Conservation (phyloP, 2,888 invertebrate genomes). For the Hypsopygia costalis region DNA sequence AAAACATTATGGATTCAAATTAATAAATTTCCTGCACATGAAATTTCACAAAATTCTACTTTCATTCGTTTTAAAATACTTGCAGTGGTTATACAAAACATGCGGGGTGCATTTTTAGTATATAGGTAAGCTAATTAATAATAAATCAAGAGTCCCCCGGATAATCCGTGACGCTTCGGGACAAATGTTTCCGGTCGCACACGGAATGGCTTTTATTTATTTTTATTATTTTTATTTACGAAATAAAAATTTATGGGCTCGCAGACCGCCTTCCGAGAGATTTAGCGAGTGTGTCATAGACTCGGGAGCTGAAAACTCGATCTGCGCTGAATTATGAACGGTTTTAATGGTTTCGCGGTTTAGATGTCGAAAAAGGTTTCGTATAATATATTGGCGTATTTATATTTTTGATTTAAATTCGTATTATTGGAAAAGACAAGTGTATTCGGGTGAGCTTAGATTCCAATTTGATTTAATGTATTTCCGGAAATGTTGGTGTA, state of each 20-base stretch:
- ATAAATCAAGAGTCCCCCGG: constrained; percentile 70
- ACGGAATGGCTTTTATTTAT: constrained; percentile 64
- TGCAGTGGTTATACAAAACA: too few species aligned
- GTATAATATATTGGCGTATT: constrained; percentile 55
- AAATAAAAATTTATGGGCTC: constrained; percentile 73
- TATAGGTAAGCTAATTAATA: constrained; percentile 63
- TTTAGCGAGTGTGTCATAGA: constrained; percentile 77
- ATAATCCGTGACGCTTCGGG: constrained; percentile 69
- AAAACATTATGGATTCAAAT: too few species aligned
- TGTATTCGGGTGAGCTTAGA: background rate
- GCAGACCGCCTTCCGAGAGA: constrained; percentile 75
- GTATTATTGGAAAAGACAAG: constrained; percentile 33
- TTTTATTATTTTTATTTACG: constrained; percentile 77
- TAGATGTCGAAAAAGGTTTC: constrained; percentile 44
- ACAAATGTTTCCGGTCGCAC: constrained; percentile 75
- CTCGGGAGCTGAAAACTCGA: constrained; percentile 64
- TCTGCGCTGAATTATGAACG: constrained; percentile 70
- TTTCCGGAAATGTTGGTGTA: background rate
- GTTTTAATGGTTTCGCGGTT: constrained; percentile 63
- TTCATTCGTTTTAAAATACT: background rate
- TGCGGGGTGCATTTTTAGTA: too few species aligned
- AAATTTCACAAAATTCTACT: too few species aligned
- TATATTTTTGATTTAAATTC: constrained; percentile 54
- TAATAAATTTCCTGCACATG: too few species aligned
- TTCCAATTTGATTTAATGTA: constrained; percentile 2